Evolutionary conservation across 2,888 invertebrate species (phyloP).

Genomic region (Lasioglossum vierecki): DNA sequence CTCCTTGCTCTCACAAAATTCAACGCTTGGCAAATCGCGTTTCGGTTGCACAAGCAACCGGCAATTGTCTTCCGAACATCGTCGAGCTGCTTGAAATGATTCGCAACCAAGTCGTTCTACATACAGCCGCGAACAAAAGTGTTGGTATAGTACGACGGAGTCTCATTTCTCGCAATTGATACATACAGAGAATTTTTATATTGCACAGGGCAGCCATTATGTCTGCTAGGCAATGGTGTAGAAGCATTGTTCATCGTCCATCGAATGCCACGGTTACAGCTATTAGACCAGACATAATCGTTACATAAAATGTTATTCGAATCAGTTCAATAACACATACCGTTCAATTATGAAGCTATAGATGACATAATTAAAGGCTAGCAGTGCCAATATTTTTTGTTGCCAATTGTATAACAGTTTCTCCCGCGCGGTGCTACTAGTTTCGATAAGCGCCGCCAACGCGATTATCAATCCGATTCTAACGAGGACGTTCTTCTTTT

Average conservation of each 20-base stretch:
- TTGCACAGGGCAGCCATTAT: not conserved
- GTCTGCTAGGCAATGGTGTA: not conserved
- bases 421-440: not conserved
- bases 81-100: not conserved
- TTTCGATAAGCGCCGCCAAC: not conserved
- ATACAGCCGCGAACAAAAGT: not conserved
- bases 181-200: not conserved
- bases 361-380: not conserved
- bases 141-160: not conserved
- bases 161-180: not conserved
- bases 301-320: too few species aligned
- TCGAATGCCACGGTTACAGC: not conserved
- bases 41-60: not conserved
- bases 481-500: constrained; percentile 35
- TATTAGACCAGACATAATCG: not conserved
- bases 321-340: not conserved
- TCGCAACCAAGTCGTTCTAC: not conserved
- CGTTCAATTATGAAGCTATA: not conserved
- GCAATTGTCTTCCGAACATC: not conserved
- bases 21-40: not conserved
- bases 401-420: not conserved
- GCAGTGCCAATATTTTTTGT: not conserved
- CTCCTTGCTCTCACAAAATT: not conserved
- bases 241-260: not conserved
- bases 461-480: constrained; percentile 9